A percentile compares a stretch with the other conserved stretches of the same genome.
phyloP scores from a whole-genome alignment of 2,113 vertebrate genomes.

The Pardalotus punctatus region DNA sequence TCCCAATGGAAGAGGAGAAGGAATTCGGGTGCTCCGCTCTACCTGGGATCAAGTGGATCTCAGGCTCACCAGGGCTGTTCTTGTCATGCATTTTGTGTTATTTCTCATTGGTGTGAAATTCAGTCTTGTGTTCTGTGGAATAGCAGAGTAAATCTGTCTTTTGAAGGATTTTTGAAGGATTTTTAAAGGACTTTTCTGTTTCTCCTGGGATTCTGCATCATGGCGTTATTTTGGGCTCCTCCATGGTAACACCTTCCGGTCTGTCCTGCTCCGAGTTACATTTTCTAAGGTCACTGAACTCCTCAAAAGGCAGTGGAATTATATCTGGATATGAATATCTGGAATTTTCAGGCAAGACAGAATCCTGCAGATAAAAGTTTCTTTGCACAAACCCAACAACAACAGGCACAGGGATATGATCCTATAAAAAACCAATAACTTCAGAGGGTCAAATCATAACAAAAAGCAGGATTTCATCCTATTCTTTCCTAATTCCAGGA shows the following conservation, averaged over 20 bases:
- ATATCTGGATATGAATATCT: not conserved
- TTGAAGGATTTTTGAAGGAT: not conserved
- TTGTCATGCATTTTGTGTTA: rapidly evolving
- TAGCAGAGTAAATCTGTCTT: not conserved
- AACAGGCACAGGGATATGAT: not conserved
- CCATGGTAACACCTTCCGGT: not conserved
- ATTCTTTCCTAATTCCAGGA: not conserved
- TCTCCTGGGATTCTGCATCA: not conserved
- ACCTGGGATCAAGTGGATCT: not conserved
- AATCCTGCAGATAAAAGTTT: not conserved
- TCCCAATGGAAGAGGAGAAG: not conserved
- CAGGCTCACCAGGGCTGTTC: not conserved
- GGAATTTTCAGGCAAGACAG: not conserved
- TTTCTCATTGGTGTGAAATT: not conserved
- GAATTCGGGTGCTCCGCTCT: not conserved
- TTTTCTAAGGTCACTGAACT: not conserved
- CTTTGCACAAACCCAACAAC: not conserved
- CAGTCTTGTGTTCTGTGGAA: not conserved
- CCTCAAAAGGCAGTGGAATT: not conserved
- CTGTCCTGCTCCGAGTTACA: not conserved
- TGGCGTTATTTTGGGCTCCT: not conserved
- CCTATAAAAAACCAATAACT: not conserved
- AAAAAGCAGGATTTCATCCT: not conserved
- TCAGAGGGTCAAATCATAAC: not conserved
- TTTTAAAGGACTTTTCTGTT: not conserved